Evolutionary conservation across 2,113 vertebrate species (phyloP).

Genomic region (Trochalopteron elliotii): DNA sequence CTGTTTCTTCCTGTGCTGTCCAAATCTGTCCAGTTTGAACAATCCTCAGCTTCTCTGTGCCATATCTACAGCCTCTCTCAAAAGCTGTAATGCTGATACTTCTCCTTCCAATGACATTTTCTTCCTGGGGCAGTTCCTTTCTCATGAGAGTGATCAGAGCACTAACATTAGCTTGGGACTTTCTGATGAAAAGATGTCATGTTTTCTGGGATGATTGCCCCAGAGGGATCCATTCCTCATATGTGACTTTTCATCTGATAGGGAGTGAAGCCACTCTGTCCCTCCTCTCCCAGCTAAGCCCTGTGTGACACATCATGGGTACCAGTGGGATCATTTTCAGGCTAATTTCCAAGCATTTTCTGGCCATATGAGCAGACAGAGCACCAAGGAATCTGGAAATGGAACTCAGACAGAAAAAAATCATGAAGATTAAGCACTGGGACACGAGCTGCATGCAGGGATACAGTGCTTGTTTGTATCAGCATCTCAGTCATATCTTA

Average conservation of each 20-base stretch:
- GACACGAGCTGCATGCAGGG: not conserved
- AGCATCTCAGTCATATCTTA: not conserved
- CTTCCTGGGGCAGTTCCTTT: not conserved
- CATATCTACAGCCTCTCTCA: not conserved
- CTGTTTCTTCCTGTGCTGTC: not conserved
- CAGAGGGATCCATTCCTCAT: not conserved
- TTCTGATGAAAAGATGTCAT: not conserved
- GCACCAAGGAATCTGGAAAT: not conserved
- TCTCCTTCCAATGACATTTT: not conserved
- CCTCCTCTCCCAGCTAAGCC: not conserved
- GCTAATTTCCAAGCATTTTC: not conserved
- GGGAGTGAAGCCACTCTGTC: not conserved
- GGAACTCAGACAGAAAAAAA: not conserved
- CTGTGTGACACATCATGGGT: not conserved
- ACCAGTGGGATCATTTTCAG: not conserved
- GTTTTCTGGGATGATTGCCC: not conserved
- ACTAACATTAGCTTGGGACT: not conserved
- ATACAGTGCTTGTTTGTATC: not conserved
- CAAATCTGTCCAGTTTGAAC: not conserved
- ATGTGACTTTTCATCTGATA: not conserved
- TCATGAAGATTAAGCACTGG: not conserved
- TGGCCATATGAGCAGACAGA: not conserved
- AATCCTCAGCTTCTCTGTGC: not conserved
- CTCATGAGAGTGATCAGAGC: not conserved
- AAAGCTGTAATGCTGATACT: not conserved